These are phyloP conservation scores for Lepilemur ruficaudatus DNA, from an alignment of 2,797 vertebrate genomes.

Conservation along the genomic window DNA sequence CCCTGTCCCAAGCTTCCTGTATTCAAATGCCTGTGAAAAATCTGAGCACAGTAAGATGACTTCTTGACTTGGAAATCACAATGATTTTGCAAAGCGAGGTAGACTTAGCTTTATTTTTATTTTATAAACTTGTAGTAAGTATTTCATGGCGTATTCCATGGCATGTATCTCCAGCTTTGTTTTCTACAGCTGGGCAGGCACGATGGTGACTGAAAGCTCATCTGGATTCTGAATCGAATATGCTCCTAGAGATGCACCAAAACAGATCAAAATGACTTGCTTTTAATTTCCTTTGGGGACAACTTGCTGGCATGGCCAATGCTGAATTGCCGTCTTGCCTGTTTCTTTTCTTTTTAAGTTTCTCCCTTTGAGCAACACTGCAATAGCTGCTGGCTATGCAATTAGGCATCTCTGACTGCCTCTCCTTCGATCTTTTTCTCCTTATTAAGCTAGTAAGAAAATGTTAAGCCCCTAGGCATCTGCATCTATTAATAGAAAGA, in stretches of 20 bases:
- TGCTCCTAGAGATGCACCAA: slow-evolving; percentile 23
- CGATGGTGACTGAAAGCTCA: not conserved
- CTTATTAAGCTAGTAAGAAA: slow-evolving; percentile 73
- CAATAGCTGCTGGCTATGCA: slow-evolving; percentile 55
- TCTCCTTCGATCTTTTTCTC: slow-evolving; percentile 55
- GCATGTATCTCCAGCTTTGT: not conserved
- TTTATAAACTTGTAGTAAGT: not conserved
- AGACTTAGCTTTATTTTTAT: not conserved
- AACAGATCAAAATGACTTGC: slow-evolving; percentile 58
- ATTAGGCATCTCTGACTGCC: slow-evolving; percentile 63
- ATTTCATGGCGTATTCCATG: not conserved
- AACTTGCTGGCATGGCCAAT: slow-evolving; percentile 30
- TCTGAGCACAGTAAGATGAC: not conserved
- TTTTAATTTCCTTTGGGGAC: slow-evolving; percentile 62
- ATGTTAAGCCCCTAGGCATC: slow-evolving; percentile 74
- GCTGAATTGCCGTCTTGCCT: slow-evolving; percentile 40
- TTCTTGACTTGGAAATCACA: not conserved
- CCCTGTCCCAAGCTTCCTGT: not conserved
- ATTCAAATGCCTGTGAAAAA: not conserved
- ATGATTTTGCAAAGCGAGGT: not conserved
- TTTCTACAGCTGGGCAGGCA: not conserved
- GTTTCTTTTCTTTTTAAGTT: slow-evolving; percentile 34
- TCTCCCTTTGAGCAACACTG: slow-evolving; percentile 47
- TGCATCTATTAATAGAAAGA: slow-evolving; percentile 75
- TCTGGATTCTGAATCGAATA: slow-evolving; percentile 60